A percentile compares a stretch with the other conserved stretches of the same genome.
phyloP scores from a whole-genome alignment of 2,888 invertebrate species.

The Drosophila aldrichi region DNA sequence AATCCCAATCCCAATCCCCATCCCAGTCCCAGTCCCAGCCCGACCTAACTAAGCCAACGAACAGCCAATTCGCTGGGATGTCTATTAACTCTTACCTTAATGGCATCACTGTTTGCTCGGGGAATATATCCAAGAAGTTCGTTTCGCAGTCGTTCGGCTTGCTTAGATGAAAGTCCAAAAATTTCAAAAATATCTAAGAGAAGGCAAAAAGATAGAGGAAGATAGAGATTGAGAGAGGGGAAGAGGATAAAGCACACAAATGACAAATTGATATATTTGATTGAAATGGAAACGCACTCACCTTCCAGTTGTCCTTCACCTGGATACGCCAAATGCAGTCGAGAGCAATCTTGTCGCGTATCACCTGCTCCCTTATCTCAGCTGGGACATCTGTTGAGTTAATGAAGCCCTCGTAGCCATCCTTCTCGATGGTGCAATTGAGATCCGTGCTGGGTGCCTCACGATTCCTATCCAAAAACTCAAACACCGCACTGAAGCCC shows the following conservation, averaged over 20 bases:
- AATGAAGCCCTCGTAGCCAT: constrained; percentile 87
- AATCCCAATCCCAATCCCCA: not conserved
- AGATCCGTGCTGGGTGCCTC: constrained; percentile 85
- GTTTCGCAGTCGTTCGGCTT: constrained; percentile 92
- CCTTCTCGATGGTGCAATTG: constrained; percentile 87
- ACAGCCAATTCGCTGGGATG: not conserved
- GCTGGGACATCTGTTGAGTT: constrained; percentile 87
- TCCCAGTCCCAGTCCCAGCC: not conserved
- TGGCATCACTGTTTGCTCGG: constrained; percentile 88
- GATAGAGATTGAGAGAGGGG: not conserved
- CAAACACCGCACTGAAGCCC: constrained; percentile 92
- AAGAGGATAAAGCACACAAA: not conserved
- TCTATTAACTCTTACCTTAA: constrained; percentile 84
- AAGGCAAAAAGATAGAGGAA: not conserved
- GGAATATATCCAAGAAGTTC: constrained; percentile 91
- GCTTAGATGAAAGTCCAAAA: constrained; percentile 88
- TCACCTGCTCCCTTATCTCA: constrained; percentile 86
- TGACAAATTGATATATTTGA: constrained; percentile 4
- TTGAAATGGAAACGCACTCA: constrained; percentile 81
- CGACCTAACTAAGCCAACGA: constrained; percentile 4
- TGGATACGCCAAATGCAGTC: constrained; percentile 92
- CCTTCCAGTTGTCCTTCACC: constrained; percentile 89
- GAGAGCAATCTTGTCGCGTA: constrained; percentile 87
- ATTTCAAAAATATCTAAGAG: constrained; percentile 89
- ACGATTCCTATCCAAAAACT: constrained; percentile 87